A percentile compares a stretch with the other conserved stretches of the same genome.
Conservation (phyloP, 2,113 vertebrate species). For the Chlamydotis undulata region DNA sequence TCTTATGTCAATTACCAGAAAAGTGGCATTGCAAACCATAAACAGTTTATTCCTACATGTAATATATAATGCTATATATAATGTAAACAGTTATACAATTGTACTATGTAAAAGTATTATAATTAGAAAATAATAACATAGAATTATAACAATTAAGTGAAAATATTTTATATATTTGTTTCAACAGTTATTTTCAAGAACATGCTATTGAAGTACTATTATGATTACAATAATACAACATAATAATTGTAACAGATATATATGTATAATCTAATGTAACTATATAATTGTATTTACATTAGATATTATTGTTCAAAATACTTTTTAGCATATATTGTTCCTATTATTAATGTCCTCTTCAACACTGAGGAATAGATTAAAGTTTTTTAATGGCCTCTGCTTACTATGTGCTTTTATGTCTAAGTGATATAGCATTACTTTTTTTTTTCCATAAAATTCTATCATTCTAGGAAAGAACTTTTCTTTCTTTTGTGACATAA, state of each 20-base stretch:
- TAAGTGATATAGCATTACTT: no score
- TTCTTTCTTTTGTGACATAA: background rate
- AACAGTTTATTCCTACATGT: background rate
- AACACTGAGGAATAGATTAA: background rate
- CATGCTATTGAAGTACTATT: background rate
- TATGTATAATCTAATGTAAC: background rate
- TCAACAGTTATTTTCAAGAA: background rate
- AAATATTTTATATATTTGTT: background rate
- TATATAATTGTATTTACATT: background rate
- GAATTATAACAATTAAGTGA: background rate
- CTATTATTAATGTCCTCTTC: background rate
- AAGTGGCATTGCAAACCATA: background rate
- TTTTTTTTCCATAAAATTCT: background rate
- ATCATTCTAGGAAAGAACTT: background rate
- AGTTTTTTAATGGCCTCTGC: background rate
- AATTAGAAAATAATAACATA: background rate
- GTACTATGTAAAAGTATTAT: background rate
- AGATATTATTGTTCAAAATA: background rate
- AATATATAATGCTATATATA: background rate
- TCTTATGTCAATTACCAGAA: background rate
- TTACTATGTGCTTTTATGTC: background rate
- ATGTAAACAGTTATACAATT: background rate
- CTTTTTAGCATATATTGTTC: background rate
- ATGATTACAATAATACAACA: background rate
- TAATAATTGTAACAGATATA: background rate